These are phyloP conservation scores for Camponotus fellah DNA, from an alignment of 2,888 invertebrate species.

Conservation along the genomic window DNA sequence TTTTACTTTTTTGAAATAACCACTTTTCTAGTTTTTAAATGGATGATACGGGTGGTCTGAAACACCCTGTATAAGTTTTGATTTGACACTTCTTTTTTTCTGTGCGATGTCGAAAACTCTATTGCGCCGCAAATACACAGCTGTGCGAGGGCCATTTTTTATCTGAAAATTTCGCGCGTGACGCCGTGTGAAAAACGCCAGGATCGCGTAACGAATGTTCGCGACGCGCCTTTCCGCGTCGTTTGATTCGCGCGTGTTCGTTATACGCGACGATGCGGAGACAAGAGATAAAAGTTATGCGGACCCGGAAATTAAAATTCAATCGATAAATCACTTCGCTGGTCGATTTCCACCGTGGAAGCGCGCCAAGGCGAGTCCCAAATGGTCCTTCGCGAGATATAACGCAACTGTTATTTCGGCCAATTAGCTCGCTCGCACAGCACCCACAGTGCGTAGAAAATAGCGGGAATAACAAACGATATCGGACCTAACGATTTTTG, in stretches of 20 bases:
- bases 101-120: background rate
- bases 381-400: constrained; percentile 44
- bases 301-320: constrained; percentile 65
- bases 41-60: too few species aligned
- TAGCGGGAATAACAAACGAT: constrained; percentile 13
- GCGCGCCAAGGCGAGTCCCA: constrained; percentile 32
- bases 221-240: constrained; percentile 9
- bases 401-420: constrained; percentile 27
- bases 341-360: constrained; percentile 44
- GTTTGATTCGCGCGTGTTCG: constrained; percentile 20
- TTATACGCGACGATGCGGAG: constrained; percentile 28
- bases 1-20: too few species aligned
- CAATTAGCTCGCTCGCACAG: background rate
- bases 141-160: constrained; percentile 25
- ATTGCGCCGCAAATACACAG: background rate
- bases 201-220: constrained; percentile 16
- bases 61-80: too few species aligned
- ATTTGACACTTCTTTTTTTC: too few species aligned
- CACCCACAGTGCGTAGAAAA: constrained; percentile 16
- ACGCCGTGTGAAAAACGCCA: constrained; percentile 10
- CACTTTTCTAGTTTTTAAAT: too few species aligned
- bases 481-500: background rate
- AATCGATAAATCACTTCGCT: constrained; percentile 57
- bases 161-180: constrained; percentile 24
- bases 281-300: constrained; percentile 48